Evolutionary conservation across 2,113 vertebrate genomes (phyloP).

Genomic region (Strix aluco): DNA sequence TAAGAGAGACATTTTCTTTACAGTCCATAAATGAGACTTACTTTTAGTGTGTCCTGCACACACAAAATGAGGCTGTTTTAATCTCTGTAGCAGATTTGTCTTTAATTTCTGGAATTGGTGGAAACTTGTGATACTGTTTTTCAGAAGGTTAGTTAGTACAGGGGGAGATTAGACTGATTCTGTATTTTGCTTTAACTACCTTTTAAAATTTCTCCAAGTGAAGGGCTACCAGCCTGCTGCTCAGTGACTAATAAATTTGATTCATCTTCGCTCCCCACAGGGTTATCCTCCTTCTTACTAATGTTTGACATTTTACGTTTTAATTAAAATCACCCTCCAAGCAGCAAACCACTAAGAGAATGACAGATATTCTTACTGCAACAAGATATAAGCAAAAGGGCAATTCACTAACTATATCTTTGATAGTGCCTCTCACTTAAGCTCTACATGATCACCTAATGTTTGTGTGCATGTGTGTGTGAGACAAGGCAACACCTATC

Average conservation of each 20-base stretch:
- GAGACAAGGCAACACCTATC: not conserved
- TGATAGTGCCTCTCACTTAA: not conserved
- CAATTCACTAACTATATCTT: constrained; percentile 34
- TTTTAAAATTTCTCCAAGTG: constrained; percentile 54
- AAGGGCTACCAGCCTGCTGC: constrained; percentile 68
- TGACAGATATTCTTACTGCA: constrained; percentile 65
- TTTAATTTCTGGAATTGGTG: constrained; percentile 28
- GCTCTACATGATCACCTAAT: not conserved
- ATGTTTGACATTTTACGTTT: constrained; percentile 77
- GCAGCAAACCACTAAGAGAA: constrained; percentile 67
- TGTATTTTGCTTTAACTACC: not conserved
- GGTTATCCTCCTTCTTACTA: constrained; percentile 67
- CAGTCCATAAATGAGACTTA: not conserved
- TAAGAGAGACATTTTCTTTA: not conserved
- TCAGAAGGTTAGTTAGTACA: not conserved
- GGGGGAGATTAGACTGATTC: constrained; percentile 14
- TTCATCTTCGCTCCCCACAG: constrained; percentile 63
- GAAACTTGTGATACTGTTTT: not conserved
- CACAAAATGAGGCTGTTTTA: not conserved
- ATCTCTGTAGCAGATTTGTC: constrained; percentile 17
- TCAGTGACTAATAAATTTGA: constrained; percentile 74
- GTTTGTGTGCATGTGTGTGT: not conserved
- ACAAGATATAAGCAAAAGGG: constrained; percentile 52
- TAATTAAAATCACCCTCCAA: constrained; percentile 75
- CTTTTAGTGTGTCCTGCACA: not conserved